Percentiles rank a stretch among this genome's conserved stretches.
phyloP scores from a whole-genome alignment of 2,888 invertebrate genomes.

The Drepana falcataria region DNA sequence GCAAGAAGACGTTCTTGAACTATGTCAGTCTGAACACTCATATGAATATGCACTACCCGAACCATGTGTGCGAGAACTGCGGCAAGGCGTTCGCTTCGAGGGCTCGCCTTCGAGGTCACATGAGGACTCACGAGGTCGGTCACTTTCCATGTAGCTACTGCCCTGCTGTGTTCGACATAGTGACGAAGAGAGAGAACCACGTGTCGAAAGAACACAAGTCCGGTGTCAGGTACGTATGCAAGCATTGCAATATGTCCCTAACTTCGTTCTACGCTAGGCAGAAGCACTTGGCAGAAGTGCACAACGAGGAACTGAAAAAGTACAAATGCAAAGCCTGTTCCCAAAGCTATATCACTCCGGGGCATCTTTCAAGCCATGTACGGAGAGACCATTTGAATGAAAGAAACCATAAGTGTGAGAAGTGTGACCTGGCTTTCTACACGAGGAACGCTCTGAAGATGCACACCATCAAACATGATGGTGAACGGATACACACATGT shows the following conservation, averaged over 20 bases:
- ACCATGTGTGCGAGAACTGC: constrained; percentile 73
- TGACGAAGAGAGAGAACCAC: constrained; percentile 66
- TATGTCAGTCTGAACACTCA: constrained; percentile 68
- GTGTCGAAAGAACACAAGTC: constrained; percentile 69
- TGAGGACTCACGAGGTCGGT: constrained; percentile 73
- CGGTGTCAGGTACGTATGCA: constrained; percentile 62
- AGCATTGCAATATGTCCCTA: constrained; percentile 57
- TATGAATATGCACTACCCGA: constrained; percentile 74
- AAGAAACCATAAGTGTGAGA: constrained; percentile 68
- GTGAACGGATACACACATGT: constrained; percentile 72
- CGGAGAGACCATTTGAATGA: constrained; percentile 66
- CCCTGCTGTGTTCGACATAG: constrained; percentile 56
- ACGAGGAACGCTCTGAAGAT: constrained; percentile 75
- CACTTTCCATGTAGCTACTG: constrained; percentile 63
- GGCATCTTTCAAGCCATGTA: constrained; percentile 65
- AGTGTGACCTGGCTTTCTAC: constrained; percentile 75
- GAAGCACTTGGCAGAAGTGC: constrained; percentile 66
- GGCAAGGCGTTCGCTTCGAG: constrained; percentile 76
- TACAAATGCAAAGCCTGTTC: constrained; percentile 71
- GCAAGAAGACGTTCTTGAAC: constrained; percentile 61
- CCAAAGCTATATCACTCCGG: constrained; percentile 69
- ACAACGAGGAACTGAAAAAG: constrained; percentile 65
- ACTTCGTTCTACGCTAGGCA: constrained; percentile 66
- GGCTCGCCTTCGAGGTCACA: constrained; percentile 67
- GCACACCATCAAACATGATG: constrained; percentile 78